phyloP scores from a whole-genome alignment of 1,140 invertebrate genomes.

The Prorops nasuta region DNA sequence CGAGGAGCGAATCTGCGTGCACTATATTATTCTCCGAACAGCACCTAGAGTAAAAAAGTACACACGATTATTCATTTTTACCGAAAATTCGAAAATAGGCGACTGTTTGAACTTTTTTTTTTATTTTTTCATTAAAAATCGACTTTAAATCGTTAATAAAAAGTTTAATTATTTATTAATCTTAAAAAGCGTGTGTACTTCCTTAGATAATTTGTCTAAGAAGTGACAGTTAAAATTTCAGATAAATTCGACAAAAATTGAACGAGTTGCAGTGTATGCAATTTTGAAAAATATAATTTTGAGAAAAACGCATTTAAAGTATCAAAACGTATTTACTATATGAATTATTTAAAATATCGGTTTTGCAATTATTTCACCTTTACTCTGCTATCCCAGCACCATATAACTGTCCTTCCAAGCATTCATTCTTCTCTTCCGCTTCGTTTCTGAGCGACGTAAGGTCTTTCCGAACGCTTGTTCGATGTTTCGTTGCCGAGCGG shows the following conservation, averaged over 20 bases:
- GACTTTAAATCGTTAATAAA: background rate
- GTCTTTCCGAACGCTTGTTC: background rate
- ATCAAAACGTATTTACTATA: no score
- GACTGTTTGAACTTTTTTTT: no score
- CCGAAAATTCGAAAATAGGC: background rate
- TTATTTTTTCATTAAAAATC: background rate
- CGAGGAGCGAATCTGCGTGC: no score
- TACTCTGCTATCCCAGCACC: no score
- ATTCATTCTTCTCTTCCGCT: constrained; percentile 1
- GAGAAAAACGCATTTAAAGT: no score
- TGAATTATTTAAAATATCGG: constrained; percentile 1
- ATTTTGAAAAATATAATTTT: no score
- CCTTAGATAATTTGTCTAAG: no score
- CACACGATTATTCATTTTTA: background rate
- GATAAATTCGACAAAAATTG: background rate
- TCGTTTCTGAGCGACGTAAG: background rate
- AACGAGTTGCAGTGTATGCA: background rate
- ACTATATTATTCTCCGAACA: no score
- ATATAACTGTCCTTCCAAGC: constrained; percentile 1
- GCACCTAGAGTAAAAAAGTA: background rate
- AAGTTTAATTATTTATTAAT: no score
- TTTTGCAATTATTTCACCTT: background rate
- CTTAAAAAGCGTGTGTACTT: no score
- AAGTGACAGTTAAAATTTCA: no score
- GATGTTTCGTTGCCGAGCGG: background rate